These are phyloP conservation scores for Zosterops borbonicus DNA, from an alignment of 2,113 vertebrate genomes.

Conservation along the genomic window DNA sequence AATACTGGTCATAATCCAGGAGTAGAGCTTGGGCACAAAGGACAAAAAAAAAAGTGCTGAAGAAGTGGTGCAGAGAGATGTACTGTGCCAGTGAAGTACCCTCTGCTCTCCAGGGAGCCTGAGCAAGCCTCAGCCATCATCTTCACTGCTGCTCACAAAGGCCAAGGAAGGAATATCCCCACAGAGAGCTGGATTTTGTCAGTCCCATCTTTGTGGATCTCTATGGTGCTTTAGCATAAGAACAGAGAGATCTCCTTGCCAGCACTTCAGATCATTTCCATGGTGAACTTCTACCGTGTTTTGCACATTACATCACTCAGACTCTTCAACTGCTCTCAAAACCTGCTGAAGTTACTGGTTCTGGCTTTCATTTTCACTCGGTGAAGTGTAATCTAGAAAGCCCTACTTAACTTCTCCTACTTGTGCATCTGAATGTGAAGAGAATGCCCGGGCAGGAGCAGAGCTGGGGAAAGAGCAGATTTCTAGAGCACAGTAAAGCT, in stretches of 20 bases:
- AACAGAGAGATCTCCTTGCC: not conserved
- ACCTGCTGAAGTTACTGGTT: not conserved
- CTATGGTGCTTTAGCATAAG: not conserved
- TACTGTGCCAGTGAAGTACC: rapidly evolving
- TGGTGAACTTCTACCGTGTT: not conserved
- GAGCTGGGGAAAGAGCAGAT: not conserved
- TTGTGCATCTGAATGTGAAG: not conserved
- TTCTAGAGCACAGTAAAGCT: not conserved
- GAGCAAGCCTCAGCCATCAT: rapidly evolving
- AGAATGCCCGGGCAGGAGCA: not conserved
- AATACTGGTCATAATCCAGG: not conserved
- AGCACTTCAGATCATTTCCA: not conserved
- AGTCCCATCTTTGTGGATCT: not conserved
- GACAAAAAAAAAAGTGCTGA: not conserved
- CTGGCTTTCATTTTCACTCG: not conserved
- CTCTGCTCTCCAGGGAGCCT: not conserved
- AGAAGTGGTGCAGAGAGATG: not conserved
- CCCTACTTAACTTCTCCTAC: not conserved
- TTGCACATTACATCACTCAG: not conserved
- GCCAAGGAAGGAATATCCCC: not conserved
- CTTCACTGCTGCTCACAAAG: not conserved
- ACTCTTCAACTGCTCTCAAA: not conserved
- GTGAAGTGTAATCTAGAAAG: not conserved
- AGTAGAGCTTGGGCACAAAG: not conserved
- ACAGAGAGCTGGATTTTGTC: not conserved